Conservation (phyloP, 2,888 invertebrate genomes). For the Frankliniella intonsa region DNA sequence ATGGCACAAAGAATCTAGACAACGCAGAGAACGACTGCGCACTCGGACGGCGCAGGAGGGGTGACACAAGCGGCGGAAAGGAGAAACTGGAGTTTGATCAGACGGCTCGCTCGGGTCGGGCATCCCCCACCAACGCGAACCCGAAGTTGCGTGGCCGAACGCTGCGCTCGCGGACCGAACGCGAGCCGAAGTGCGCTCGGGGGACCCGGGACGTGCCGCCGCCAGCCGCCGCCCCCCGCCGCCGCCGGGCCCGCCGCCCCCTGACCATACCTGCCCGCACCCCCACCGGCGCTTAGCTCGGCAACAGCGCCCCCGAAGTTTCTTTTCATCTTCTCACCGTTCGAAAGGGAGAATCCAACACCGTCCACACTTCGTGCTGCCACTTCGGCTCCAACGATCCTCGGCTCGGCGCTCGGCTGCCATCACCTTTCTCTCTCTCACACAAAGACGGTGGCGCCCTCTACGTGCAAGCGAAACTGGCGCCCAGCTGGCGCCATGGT, state of each 20-base stretch:
- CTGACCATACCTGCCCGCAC: background rate
- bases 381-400: no score
- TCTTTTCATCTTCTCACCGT: background rate
- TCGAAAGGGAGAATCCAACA: background rate
- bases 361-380: background rate
- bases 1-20: slow-evolving; percentile 97
- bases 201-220: background rate
- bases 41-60: slow-evolving; percentile 74
- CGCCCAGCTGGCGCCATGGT: no score
- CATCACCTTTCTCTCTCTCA: no score
- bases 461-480: no score
- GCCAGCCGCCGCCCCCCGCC: background rate
- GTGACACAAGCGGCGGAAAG: slow-evolving; percentile 58
- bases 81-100: slow-evolving; percentile 45
- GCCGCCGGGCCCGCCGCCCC: background rate
- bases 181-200: background rate
- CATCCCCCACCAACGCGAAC: background rate
- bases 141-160: background rate
- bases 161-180: background rate
- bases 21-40: slow-evolving; percentile 84
- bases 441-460: no score
- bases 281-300: background rate
- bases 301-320: background rate
- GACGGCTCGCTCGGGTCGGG: background rate
- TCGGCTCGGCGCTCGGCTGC: no score